phyloP scores from a whole-genome alignment of 2,113 vertebrate genomes.

The Hippolais icterina region DNA sequence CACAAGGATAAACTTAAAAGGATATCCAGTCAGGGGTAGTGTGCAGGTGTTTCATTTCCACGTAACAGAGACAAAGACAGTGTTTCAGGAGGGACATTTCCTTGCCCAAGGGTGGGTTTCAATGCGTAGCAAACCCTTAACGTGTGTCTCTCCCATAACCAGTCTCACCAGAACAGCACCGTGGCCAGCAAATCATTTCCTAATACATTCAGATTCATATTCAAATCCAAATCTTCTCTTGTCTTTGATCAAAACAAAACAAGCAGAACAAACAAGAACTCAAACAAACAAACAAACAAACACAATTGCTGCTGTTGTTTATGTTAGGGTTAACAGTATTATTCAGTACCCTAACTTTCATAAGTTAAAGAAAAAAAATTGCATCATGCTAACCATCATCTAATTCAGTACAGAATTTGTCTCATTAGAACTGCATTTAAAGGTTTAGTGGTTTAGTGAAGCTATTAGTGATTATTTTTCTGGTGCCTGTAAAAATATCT shows the following conservation, averaged over 20 bases:
- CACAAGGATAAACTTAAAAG: background rate
- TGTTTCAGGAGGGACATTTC: background rate
- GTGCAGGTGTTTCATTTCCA: background rate
- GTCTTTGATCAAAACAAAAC: background rate
- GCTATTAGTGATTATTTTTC: conserved; percentile 11
- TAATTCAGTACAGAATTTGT: background rate
- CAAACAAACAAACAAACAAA: background rate
- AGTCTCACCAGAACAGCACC: background rate
- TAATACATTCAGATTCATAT: background rate
- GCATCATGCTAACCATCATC: background rate
- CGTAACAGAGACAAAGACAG: background rate
- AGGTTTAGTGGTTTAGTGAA: conserved; percentile 11
- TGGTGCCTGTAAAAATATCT: background rate
- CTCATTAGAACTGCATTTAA: conserved; percentile 8
- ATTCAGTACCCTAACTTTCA: background rate
- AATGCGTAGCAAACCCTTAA: background rate
- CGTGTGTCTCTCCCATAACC: rapidly evolving
- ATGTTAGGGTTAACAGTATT: background rate
- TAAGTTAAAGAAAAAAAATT: background rate
- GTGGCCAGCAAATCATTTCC: background rate
- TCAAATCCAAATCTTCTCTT: background rate
- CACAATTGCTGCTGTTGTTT: background rate
- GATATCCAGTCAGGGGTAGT: background rate
- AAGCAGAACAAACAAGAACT: background rate
- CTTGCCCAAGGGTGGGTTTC: background rate